Evolutionary conservation across 1,140 invertebrate species (phyloP).

Genomic region (Drosophila busckii): DNA sequence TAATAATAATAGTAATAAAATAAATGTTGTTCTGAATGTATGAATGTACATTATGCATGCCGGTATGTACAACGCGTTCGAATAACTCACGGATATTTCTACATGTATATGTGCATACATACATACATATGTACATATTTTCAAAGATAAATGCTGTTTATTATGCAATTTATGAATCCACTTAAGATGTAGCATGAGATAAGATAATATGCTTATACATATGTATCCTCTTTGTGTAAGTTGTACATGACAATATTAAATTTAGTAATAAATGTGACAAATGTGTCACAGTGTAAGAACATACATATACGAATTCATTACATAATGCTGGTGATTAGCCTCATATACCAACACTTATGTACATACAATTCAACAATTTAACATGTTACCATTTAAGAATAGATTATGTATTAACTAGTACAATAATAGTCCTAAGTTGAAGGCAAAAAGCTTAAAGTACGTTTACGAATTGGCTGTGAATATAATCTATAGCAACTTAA

Average conservation of each 20-base stretch:
- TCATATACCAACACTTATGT: not conserved
- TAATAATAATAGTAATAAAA: no score
- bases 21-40: no score
- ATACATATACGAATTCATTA: slow-evolving; percentile 3
- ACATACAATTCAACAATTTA: not conserved
- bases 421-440: slow-evolving; percentile 46
- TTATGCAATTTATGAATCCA: not conserved
- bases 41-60: no score
- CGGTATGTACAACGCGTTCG: no score
- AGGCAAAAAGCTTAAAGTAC: slow-evolving; percentile 23
- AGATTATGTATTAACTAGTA: slow-evolving; percentile 30
- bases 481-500: slow-evolving; percentile 49
- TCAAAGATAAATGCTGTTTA: not conserved
- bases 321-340: not conserved
- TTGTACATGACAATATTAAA: slow-evolving; percentile 46
- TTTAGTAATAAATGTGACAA: slow-evolving; percentile 30
- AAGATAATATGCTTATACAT: not conserved
- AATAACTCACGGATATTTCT: no score
- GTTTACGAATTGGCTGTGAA: slow-evolving; percentile 67
- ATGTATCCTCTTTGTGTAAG: no score
- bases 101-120: not conserved
- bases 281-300: slow-evolving; percentile 2
- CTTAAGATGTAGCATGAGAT: slow-evolving; percentile 2
- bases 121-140: not conserved
- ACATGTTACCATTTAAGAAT: slow-evolving; percentile 4